phyloP scores from a whole-genome alignment of 2,888 invertebrate genomes.

The Erpobdella octoculata region DNA sequence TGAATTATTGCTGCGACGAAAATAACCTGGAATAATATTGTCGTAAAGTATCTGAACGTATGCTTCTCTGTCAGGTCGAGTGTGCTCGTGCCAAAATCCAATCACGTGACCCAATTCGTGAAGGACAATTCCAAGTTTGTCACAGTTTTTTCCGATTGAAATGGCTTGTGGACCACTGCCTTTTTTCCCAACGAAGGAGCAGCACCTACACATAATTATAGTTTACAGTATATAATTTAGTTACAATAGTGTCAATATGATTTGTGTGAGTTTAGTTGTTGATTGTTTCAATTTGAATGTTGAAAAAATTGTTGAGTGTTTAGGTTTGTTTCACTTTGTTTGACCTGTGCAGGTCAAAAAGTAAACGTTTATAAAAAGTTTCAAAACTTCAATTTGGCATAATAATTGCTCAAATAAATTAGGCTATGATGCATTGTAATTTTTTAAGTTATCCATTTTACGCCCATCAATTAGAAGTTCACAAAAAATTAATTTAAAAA shows the following conservation, averaged over 20 bases:
- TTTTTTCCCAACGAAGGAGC: conserved; percentile 93
- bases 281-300: too few relatives aligned
- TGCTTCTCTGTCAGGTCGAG: conserved; percentile 86
- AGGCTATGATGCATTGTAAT: too few relatives aligned
- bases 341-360: too few relatives aligned
- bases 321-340: too few relatives aligned
- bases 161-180: conserved; percentile 94
- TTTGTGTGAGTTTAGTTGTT: neutral
- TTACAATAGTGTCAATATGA: neutral
- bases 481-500: too few relatives aligned
- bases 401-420: too few relatives aligned
- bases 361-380: too few relatives aligned
- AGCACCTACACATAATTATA: conserved; percentile 66
- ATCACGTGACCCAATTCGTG: conserved; percentile 92
- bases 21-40: conserved; percentile 86
- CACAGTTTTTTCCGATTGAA: conserved; percentile 88
- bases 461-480: too few relatives aligned
- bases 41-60: conserved; percentile 93
- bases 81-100: conserved; percentile 99
- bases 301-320: too few relatives aligned
- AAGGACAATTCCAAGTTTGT: conserved; percentile 96
- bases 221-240: neutral
- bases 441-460: too few relatives aligned
- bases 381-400: too few relatives aligned
- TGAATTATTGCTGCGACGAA: too few relatives aligned